Percentiles rank a stretch among this genome's conserved stretches.
Conservation (phyloP, 2,113 vertebrate genomes). For the Lycaon pictus region DNA sequence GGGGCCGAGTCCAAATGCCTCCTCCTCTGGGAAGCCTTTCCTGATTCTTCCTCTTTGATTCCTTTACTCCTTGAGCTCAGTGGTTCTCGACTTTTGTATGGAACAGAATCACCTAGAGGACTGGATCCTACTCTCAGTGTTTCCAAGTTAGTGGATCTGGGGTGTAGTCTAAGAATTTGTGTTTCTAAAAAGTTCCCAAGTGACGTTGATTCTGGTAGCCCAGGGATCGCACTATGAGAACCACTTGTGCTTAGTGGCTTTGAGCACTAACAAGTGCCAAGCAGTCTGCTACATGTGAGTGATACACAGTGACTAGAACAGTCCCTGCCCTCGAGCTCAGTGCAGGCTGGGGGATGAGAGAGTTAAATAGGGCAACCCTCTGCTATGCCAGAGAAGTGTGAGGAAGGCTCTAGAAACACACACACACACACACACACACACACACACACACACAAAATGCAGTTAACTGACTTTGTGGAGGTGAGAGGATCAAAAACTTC, state of each 20-base stretch:
- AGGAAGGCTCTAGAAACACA: neutral
- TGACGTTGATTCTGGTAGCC: neutral
- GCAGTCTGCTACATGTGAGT: neutral
- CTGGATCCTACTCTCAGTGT: neutral
- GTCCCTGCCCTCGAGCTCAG: neutral
- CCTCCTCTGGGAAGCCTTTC: neutral
- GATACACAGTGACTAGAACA: neutral
- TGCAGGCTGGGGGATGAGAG: neutral
- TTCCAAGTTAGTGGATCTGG: neutral
- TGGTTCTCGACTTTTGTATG: neutral
- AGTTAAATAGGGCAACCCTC: neutral
- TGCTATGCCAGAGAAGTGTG: neutral
- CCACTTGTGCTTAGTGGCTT: neutral
- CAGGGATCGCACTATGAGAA: neutral
- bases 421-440: too few relatives aligned
- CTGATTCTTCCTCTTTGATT: slow-evolving; percentile 13
- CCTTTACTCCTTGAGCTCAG: neutral
- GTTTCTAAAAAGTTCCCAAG: neutral
- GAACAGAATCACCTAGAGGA: neutral
- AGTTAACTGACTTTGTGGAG: neutral
- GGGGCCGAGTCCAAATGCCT: neutral
- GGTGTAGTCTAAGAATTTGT: neutral
- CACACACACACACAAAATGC: too few relatives aligned
- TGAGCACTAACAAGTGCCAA: neutral
- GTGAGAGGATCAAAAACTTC: neutral